phyloP scores from a whole-genome alignment of 2,797 vertebrate genomes.

The Podarcis siculus region DNA sequence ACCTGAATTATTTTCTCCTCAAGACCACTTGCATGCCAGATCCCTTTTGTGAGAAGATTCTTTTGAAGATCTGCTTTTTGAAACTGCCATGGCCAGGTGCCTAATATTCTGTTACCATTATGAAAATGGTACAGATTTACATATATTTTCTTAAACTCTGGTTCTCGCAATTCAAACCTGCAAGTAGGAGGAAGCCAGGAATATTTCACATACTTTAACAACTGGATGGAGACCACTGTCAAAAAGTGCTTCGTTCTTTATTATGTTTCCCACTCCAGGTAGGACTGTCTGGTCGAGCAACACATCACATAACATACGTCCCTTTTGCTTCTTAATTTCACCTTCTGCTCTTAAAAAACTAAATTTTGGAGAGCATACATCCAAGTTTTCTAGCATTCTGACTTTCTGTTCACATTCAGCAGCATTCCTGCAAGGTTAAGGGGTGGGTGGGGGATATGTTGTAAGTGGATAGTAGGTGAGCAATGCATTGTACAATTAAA shows the following conservation, averaged over 20 bases:
- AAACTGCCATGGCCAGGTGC: not conserved
- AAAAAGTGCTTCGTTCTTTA: conserved; percentile 96
- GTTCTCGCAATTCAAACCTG: not conserved
- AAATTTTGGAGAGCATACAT: conserved; percentile 91
- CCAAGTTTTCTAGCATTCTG: conserved; percentile 83
- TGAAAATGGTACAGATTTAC: not conserved
- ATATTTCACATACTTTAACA: conserved; percentile 81
- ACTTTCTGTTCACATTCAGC: conserved; percentile 84
- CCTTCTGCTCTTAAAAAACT: conserved; percentile 82
- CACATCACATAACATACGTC: conserved; percentile 90
- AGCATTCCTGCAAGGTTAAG: conserved; percentile 78
- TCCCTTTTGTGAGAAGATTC: not conserved
- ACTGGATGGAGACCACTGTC: conserved; percentile 90
- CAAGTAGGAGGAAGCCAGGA: not conserved
- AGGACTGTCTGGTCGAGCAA: conserved; percentile 91
- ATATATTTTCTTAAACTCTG: not conserved
- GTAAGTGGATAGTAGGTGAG: not conserved
- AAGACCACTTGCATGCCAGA: not conserved
- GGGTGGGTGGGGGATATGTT: not conserved
- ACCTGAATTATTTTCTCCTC: not conserved
- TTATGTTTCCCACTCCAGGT: conserved; percentile 97
- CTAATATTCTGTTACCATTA: not conserved
- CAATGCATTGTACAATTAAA: not conserved
- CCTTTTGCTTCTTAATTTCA: conserved; percentile 80
- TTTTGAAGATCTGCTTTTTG: not conserved